Percentiles rank a stretch among this genome's conserved stretches.
phyloP scores from a whole-genome alignment of 2,113 vertebrate genomes.

The Dendrocopos noguchii region DNA sequence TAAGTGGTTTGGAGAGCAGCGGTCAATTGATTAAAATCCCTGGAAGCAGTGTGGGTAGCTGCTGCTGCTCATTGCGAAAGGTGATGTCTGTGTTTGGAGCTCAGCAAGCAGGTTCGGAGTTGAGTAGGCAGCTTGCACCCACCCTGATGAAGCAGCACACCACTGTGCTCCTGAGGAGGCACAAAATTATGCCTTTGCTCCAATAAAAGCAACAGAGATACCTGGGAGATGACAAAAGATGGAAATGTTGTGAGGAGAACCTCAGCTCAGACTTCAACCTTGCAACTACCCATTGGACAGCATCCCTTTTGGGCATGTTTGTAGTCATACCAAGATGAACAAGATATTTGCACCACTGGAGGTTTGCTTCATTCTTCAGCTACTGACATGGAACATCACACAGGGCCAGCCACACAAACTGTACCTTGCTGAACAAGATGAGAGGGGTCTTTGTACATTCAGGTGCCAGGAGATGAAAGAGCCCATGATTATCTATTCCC shows the following conservation, averaged over 20 bases:
- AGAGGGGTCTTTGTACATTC: neutral
- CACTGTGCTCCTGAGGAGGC: rapidly evolving
- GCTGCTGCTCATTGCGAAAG: neutral
- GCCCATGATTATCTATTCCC: neutral
- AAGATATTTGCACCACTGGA: rapidly evolving
- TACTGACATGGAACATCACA: neutral
- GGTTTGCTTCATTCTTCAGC: neutral
- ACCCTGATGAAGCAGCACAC: rapidly evolving
- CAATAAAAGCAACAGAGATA: rapidly evolving
- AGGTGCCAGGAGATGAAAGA: neutral
- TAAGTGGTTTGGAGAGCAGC: conserved; percentile 27
- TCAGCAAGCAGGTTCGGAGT: neutral
- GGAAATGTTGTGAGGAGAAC: neutral
- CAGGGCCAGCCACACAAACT: neutral
- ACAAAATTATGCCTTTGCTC: rapidly evolving
- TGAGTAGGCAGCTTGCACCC: neutral
- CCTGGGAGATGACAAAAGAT: neutral
- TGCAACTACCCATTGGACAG: too few relatives aligned
- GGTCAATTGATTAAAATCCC: conserved; percentile 47
- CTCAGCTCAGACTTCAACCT: neutral
- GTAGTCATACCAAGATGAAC: neutral
- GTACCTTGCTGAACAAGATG: neutral
- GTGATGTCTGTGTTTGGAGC: neutral
- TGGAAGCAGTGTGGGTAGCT: neutral
- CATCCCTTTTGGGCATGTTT: neutral